phyloP scores from a whole-genome alignment of 2,113 vertebrate genomes.

The Willisornis vidua region DNA sequence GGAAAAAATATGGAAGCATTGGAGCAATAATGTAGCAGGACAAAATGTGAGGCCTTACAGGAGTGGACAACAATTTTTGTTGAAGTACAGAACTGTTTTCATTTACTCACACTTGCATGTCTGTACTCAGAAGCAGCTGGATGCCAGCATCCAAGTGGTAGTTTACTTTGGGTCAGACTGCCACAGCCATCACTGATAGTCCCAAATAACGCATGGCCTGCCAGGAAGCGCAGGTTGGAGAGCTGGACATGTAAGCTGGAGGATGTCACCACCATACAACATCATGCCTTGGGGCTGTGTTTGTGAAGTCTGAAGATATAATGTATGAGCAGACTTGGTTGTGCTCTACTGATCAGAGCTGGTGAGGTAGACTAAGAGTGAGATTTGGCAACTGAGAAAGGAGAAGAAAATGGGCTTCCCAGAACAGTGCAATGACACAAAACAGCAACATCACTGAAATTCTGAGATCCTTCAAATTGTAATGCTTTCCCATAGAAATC shows the following conservation, averaged over 20 bases:
- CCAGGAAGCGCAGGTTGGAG: rapidly evolving
- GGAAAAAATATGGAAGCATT: not conserved
- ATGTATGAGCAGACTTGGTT: not conserved
- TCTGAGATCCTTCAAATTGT: not conserved
- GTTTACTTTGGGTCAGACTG: not conserved
- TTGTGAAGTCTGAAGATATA: not conserved
- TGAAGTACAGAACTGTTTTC: not conserved
- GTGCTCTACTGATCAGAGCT: not conserved
- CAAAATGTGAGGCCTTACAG: not conserved
- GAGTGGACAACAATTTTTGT: not conserved
- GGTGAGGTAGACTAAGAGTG: not conserved
- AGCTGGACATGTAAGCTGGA: not conserved
- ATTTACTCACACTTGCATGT: not conserved
- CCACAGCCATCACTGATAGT: not conserved
- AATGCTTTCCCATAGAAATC: not conserved
- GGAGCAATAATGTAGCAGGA: not conserved
- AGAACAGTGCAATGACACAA: not conserved
- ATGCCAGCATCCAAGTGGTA: not conserved
- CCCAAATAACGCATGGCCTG: rapidly evolving
- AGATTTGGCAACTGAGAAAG: not conserved
- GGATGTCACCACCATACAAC: not conserved
- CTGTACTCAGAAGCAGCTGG: not conserved
- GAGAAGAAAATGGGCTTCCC: not conserved
- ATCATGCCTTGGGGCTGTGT: not conserved
- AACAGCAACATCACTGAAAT: not conserved